A percentile compares a stretch with the other conserved stretches of the same genome.
Conservation (phyloP, 2,797 vertebrate species). For the Chelidonichthys spinosus region DNA sequence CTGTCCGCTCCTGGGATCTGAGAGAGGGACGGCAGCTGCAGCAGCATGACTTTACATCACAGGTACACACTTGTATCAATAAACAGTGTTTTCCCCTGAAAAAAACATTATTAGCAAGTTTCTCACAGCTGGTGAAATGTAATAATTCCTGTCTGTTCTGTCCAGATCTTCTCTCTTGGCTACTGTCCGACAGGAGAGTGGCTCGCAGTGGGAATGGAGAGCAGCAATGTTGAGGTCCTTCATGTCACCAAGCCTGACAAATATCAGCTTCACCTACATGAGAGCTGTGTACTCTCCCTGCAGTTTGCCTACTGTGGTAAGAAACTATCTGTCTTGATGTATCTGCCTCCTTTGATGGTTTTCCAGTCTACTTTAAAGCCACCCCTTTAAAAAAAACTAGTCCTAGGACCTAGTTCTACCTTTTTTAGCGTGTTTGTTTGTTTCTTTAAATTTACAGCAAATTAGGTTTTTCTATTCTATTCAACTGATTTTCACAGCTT, state of each 20-base stretch:
- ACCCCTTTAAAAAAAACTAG: background rate
- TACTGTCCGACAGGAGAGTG: conserved; percentile 97
- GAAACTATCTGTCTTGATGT: conserved; percentile 24
- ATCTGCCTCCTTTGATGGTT: background rate
- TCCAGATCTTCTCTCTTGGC: conserved; percentile 95
- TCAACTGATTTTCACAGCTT: background rate
- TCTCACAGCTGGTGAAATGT: background rate
- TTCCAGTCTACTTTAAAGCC: background rate
- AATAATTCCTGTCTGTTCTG: conserved; percentile 1
- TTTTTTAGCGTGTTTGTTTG: background rate
- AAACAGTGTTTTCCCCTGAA: background rate
- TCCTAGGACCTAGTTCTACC: background rate
- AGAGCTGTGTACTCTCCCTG: conserved; percentile 97
- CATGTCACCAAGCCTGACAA: conserved; percentile 97
- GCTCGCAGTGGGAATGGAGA: conserved; percentile 98
- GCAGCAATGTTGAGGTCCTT: conserved; percentile 96
- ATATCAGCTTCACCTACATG: conserved; percentile 97
- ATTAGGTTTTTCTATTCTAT: background rate
- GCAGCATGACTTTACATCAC: conserved; percentile 99
- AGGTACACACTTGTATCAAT: conserved; percentile 81
- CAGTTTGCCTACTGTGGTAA: conserved; percentile 97
- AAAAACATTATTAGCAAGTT: background rate
- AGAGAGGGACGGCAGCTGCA: conserved; percentile 97
- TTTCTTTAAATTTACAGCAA: background rate
- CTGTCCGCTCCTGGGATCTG: conserved; percentile 98